phyloP scores from a whole-genome alignment of 2,113 vertebrate species.

The Hemicordylus capensis region DNA sequence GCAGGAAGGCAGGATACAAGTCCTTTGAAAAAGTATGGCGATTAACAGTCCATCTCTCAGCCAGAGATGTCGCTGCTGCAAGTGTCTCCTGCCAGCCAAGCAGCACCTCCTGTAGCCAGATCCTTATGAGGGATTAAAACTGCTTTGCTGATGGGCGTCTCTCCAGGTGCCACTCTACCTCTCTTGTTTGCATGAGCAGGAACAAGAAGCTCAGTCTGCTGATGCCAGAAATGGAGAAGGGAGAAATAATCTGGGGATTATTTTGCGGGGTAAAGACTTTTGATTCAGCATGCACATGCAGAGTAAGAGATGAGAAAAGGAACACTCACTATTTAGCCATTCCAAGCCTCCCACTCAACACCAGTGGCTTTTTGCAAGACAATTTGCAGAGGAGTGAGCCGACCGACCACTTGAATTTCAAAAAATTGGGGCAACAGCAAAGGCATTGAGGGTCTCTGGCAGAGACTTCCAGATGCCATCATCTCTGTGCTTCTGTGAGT shows the following conservation, averaged over 20 bases:
- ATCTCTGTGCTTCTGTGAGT: too few species aligned
- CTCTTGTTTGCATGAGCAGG: neutral
- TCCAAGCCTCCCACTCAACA: too few species aligned
- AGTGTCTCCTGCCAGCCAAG: neutral
- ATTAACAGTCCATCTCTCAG: too few species aligned
- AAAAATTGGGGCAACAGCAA: too few species aligned
- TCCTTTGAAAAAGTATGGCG: too few species aligned
- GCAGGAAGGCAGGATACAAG: too few species aligned
- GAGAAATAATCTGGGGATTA: neutral
- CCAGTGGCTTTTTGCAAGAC: neutral
- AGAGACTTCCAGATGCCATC: too few species aligned
- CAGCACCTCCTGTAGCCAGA: neutral
- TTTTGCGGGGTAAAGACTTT: neutral
- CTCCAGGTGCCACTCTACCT: too few species aligned
- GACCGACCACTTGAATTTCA: neutral
- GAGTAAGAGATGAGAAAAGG: neutral
- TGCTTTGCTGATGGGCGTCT: neutral
- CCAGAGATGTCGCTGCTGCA: too few species aligned
- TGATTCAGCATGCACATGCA: neutral
- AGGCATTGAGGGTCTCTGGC: too few species aligned
- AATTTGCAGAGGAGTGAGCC: neutral
- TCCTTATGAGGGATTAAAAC: neutral
- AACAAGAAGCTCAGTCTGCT: neutral
- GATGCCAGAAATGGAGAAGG: neutral
- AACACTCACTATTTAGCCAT: neutral